Conservation (phyloP, 1,140 invertebrate species). For the Thaumatotibia leucotreta region DNA sequence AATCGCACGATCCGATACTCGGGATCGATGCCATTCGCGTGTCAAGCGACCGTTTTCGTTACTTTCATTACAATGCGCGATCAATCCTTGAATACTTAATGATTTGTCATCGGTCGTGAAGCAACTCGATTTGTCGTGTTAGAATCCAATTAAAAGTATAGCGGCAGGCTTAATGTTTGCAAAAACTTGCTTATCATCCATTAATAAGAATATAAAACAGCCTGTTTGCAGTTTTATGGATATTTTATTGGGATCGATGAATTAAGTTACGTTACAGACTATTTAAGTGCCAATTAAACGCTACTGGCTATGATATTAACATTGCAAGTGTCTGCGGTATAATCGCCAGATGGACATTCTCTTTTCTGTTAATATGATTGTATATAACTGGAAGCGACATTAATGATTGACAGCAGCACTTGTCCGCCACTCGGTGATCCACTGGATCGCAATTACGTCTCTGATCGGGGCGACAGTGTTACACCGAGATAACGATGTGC, state of each 20-base stretch:
- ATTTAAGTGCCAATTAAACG: background rate
- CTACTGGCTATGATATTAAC: background rate
- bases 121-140: background rate
- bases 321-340: background rate
- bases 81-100: slow-evolving; percentile 9
- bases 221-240: background rate
- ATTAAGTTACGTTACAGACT: background rate
- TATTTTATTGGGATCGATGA: background rate
- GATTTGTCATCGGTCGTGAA: slow-evolving; percentile 5
- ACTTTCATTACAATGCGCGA: background rate
- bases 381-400: background rate
- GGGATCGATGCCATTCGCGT: background rate
- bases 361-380: background rate
- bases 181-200: background rate
- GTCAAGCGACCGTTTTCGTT: slow-evolving; percentile 1
- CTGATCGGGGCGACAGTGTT: slow-evolving; percentile 25
- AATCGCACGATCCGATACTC: background rate
- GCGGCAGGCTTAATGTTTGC: background rate
- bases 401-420: slow-evolving; percentile 22
- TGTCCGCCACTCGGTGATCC: slow-evolving; percentile 23
- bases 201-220: background rate
- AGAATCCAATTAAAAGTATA: background rate
- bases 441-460: slow-evolving; percentile 49
- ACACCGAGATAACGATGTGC: slow-evolving; percentile 60
- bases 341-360: background rate